Conservation (phyloP, 2,797 vertebrate genomes). For the Xiphorhynchus erythropygius region DNA sequence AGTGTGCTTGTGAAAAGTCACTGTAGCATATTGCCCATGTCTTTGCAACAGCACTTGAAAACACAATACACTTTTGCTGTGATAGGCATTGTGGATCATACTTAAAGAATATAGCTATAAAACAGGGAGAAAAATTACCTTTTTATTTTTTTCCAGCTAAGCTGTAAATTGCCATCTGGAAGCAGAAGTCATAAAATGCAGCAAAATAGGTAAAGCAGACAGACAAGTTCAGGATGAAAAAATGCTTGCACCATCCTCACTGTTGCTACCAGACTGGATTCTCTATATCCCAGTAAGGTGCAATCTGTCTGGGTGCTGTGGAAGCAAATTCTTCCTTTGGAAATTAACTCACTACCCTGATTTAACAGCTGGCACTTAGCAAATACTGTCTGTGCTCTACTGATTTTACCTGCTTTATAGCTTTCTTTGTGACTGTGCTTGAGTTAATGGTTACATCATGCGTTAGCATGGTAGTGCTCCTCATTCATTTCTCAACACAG, state of each 20-base stretch:
- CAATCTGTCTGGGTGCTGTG: neutral
- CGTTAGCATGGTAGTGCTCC: neutral
- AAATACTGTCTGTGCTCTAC: neutral
- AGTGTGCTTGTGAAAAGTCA: neutral
- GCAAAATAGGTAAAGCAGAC: neutral
- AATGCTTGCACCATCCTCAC: neutral
- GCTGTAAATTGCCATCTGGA: neutral
- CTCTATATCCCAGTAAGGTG: neutral
- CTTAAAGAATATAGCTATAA: neutral
- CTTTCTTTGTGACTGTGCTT: neutral
- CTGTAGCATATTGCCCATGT: neutral
- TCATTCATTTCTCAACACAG: neutral
- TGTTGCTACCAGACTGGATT: neutral
- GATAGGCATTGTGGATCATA: neutral
- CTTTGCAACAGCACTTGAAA: neutral
- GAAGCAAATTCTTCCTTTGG: neutral
- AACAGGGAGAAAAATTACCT: neutral
- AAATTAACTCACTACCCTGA: neutral
- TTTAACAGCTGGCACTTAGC: conserved; percentile 1
- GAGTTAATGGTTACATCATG: conserved; percentile 4
- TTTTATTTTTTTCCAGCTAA: neutral
- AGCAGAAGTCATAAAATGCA: neutral
- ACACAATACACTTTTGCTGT: neutral
- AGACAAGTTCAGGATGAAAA: neutral
- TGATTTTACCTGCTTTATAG: neutral